Evolutionary conservation across 2,888 invertebrate species (phyloP), one percentile per base, ranked within the genome.

Genomic region (Cephus pulcher): DNA sequence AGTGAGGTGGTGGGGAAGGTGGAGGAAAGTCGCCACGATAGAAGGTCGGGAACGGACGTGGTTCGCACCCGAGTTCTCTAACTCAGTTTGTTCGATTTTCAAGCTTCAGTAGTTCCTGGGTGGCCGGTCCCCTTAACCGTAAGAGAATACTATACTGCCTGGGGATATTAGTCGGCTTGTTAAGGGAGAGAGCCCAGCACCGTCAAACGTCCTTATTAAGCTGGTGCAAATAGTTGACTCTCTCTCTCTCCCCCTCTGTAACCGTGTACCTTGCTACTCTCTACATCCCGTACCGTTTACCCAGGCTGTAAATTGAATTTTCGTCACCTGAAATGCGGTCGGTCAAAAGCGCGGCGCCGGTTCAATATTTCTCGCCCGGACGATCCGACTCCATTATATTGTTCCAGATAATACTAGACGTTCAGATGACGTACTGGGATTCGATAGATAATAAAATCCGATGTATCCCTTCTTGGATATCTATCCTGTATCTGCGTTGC

Each of bases 41-140:
- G 79, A 82, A 79, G 77, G 79, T 80, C 78, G 78, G 77, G 79
- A 78, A 79, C 80, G 80, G 76, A 75, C 80, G 77, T 77, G 78
- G 76, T 81, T 84, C 69, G 78, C 73, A 78, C 30, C 71, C 33
- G 77, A 88, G 88, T 88, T 89, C 86, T 86, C 86, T 90, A 90
- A 90, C 89, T 87, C 86, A 89, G 88, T 90, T 90, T 90, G 87
- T 90, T 90, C 89, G 89, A 85, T 90, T 90, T 89, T 90, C 89
- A 88, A 89, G 88, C 89, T 88, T 89, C 88, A 85, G 86, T 86
- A 86, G 85, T 87, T 88, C 85, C 30, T 82, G 83, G 77, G 81
- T 84, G 84, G 80, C 76, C 84, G 34, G 75, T 69, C 76, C 77
- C 76, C 73, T 76, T 76, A 56, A 73, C 79, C 73, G 78, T 80